Base-by-base conservation (phyloP, 2,797 vertebrate species). In the Diceros bicornis region DNA sequence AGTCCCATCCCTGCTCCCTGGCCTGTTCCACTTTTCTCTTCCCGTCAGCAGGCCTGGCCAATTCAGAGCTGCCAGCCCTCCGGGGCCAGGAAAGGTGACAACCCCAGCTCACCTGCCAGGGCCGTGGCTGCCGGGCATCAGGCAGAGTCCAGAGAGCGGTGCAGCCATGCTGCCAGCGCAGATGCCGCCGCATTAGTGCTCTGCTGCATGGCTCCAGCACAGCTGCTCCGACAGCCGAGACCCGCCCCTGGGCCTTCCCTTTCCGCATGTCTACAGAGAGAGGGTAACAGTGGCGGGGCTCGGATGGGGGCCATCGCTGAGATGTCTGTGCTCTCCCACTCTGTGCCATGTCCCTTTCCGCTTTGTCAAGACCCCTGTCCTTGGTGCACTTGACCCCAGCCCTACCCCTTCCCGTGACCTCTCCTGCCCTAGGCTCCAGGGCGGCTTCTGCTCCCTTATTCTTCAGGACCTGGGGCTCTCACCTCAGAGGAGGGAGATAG, bases 141-240 rank as follows among this genome's bases (percentile, higher is more conserved):
- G 89, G 96, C 96, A 84, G 78, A 95, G 94, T 91, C 90, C 96
- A 77, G 89, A 95, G 59, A 97, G 75, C 1, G 25, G 95, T 84
- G 95, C 83, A 93, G 98, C 98, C 69, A 0, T 77, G 4, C 96
- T 98, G 97, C 97, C 98, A 97, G 74, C 11, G 85, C 97, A 96
- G 97, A 95, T 95, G 98, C 85, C 66, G 89, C 97, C 97, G 95
- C 82, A 93, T 98, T 96, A 94, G 95, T 77, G 52, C 85, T 18
- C 92, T 13, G 34, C 71, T 61, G 59, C 21, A 14, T 68, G 29
- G 96, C 97, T 86, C 62, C 93, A 59, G 83, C 97, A 90, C 98
- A 95, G 98, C 97, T 96, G 97, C 79, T 84, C 71, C 57, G 69
- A 34, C 2, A 5, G 34, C 72, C 47, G 4, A 34, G 44, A 57